phyloP scores from a whole-genome alignment of 2,888 invertebrate genomes.

The Platycheirus albimanus region DNA sequence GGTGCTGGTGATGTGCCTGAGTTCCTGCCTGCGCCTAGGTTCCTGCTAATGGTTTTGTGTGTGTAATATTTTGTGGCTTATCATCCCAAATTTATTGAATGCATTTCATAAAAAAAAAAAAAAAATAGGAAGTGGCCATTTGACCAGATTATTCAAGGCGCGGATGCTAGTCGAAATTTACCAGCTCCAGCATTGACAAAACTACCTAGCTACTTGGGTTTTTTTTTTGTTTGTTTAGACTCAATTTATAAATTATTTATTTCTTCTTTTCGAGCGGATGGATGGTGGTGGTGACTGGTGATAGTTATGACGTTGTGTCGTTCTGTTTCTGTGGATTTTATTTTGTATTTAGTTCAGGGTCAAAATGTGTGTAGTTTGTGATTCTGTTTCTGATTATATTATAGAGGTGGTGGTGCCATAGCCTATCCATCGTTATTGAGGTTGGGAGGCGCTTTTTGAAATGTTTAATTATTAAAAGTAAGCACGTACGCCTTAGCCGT shows the following conservation, averaged over 20 bases:
- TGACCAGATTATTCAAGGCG: background rate
- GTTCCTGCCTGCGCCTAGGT: no score
- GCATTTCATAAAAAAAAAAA: background rate
- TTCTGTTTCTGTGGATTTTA: conserved; percentile 30
- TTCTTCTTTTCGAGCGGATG: conserved; percentile 15
- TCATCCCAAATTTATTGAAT: conserved; percentile 40
- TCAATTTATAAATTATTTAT: no score
- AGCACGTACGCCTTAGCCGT: conserved; percentile 7
- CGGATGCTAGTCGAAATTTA: background rate
- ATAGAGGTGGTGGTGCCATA: conserved; percentile 16
- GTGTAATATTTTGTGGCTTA: conserved; percentile 60
- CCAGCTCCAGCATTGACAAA: no score
- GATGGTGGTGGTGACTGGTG: no score
- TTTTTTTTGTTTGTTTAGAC: no score
- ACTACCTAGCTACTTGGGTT: no score
- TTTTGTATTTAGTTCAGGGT: conserved; percentile 53
- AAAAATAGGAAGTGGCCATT: background rate
- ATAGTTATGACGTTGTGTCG: conserved; percentile 42
- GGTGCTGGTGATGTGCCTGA: no score
- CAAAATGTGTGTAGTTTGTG: conserved; percentile 35
- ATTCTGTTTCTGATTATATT: no score
- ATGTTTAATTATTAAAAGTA: conserved; percentile 4
- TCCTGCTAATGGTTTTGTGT: conserved; percentile 60
- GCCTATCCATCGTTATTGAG: conserved; percentile 15
- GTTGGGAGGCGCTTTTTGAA: conserved; percentile 37